Evolutionary conservation across 2,113 vertebrate species (phyloP), one percentile per base, ranked within the genome.

Genomic region (Erpornis zantholeuca): DNA sequence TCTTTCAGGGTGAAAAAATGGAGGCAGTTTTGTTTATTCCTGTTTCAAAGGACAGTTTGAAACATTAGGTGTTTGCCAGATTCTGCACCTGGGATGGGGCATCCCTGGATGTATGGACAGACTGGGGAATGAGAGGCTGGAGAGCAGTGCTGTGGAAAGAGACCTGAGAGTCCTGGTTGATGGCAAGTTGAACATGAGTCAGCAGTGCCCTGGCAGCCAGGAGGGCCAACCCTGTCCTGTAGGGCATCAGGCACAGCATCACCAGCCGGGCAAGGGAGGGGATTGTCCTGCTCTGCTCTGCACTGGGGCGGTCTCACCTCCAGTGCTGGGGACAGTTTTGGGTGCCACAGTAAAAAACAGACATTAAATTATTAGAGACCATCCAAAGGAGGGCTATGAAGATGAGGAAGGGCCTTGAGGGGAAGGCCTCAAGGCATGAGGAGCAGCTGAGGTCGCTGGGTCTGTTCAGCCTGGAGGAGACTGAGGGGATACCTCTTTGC

Each of bases 81-180:
- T 89, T 75, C 45, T 68, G 24, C n/a, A 25, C 33, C 38, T 68
- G 36, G 23, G 38, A 31, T 40, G 4, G 28, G 7, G n/a, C 33
- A 68, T 21, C 19, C 20, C 38, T 82, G 44, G 16, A 12, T 38
- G 9, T 75, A 21, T 9, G 29, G 40, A 45, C 9, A 29, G 38
- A 68, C 5, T 45, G 45, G 5, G 14, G 16, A 82, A 53, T 60
- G 53, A 75, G 45, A n/a, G 5, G 6, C 23, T 66, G 69, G 23
- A 12, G 3, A 66, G 28, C 28, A 52, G 19, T 11, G 11, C 33
- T 1, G 4, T 0, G 2, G 13, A 60, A 66, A 73, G 28, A 12
- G 52, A 75, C 0, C 36, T 21, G 52, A 28, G 22, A 4, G 0
- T 45, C 23, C 28, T 66, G 28, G 12, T 29, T 0, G 0, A 11